Evolutionary conservation across 1,140 invertebrate species (phyloP).

Genomic region (Sitophilus oryzae): DNA sequence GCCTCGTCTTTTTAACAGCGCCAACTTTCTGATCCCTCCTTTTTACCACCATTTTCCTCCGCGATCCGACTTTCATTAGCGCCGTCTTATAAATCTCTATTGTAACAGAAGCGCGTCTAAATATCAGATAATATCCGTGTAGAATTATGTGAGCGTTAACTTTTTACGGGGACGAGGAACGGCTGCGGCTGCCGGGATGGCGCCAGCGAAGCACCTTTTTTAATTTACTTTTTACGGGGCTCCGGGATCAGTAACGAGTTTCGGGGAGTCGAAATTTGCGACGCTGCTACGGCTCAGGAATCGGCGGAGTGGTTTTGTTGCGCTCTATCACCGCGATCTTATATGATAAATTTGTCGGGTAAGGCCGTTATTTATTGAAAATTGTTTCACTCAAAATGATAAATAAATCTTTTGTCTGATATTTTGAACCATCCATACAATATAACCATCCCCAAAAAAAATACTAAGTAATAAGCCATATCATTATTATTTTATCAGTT

Average conservation of each 20-base stretch:
- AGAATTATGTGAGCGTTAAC: constrained; percentile 40
- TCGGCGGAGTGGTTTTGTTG: neutral
- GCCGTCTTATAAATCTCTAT: constrained; percentile 40
- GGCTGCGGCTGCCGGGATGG: no score
- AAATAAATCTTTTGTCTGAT: no score
- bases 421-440: no score
- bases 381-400: no score
- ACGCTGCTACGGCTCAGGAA: no score
- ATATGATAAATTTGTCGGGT: neutral
- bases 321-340: neutral
- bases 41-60: no score
- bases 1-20: constrained; percentile 40
- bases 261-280: no score
- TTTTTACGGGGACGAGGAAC: constrained; percentile 28
- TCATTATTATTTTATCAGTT: no score
- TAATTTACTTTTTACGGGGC: neutral
- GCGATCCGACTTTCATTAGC: constrained; percentile 41
- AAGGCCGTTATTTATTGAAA: no score
- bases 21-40: no score
- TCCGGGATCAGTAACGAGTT: neutral
- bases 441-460: no score
- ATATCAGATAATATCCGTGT: constrained; percentile 38
- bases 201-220: neutral
- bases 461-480: no score
- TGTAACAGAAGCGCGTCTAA: constrained; percentile 36